These are phyloP conservation scores for Siphamia tubifer DNA, from an alignment of 2,113 vertebrate genomes.

Conservation along the genomic window DNA sequence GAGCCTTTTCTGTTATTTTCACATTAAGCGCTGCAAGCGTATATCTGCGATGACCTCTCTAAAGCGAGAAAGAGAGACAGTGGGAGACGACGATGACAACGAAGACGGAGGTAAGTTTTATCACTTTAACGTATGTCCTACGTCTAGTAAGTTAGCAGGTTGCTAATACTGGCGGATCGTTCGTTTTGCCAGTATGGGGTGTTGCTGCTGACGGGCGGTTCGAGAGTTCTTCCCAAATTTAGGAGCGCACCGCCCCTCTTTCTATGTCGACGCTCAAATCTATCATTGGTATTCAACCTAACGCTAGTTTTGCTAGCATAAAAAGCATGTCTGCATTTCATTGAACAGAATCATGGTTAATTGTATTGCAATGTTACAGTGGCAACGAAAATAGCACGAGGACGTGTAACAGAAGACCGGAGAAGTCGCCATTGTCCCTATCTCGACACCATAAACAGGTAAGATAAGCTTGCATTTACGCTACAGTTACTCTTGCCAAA, in stretches of 20 bases:
- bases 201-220: too few species aligned
- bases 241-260: neutral
- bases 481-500: neutral
- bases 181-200: too few species aligned
- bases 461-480: neutral
- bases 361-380: constrained; percentile 44
- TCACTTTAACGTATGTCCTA: neutral
- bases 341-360: neutral
- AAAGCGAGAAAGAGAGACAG: constrained; percentile 80
- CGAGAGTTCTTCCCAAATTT: neutral
- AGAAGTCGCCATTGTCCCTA: constrained; percentile 95
- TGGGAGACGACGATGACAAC: constrained; percentile 66
- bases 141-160: constrained; percentile 15
- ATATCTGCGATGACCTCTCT: constrained; percentile 60
- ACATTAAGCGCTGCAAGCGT: accelerated
- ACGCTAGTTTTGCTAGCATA: constrained; percentile 8
- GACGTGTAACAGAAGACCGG: constrained; percentile 81
- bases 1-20: neutral
- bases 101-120: constrained; percentile 56
- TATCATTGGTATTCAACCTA: neutral
- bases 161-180: neutral
- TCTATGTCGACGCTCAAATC: neutral
- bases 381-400: constrained; percentile 59
- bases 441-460: constrained; percentile 96
- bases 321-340: neutral